Conservation (phyloP, 2,888 invertebrate species). For the Cephus nigrinus region DNA sequence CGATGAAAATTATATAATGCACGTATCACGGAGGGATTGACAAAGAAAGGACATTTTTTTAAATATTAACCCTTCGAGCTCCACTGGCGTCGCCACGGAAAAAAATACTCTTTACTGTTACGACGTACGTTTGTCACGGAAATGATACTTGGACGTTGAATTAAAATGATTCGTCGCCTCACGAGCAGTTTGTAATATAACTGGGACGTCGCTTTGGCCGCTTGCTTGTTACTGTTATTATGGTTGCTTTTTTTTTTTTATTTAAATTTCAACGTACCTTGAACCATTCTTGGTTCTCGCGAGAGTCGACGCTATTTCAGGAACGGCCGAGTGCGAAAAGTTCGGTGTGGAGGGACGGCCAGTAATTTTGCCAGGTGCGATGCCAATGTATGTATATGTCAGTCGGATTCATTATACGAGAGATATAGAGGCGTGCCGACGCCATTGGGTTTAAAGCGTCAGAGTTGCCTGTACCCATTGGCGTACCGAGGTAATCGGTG, state of each 20-base stretch:
- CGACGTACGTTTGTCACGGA: neutral
- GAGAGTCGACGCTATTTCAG: neutral
- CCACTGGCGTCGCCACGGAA: no score
- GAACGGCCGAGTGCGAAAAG: neutral
- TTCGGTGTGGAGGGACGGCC: neutral
- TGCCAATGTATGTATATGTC: conserved; percentile 6
- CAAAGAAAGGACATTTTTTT: no score
- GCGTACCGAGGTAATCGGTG: conserved; percentile 47
- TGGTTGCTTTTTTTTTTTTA: conserved; percentile 7
- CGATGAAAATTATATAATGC: neutral
- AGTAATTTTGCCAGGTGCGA: conserved; percentile 41
- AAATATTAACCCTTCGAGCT: no score
- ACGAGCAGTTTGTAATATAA: neutral
- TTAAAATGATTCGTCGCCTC: neutral
- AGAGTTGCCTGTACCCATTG: conserved; percentile 46
- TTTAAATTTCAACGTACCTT: neutral
- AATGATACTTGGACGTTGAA: neutral
- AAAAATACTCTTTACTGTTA: neutral
- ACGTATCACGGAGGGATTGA: neutral
- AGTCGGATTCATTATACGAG: neutral
- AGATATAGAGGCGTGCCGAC: conserved; percentile 25
- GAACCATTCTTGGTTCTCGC: neutral
- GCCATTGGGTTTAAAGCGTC: conserved; percentile 51
- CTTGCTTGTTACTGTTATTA: neutral
- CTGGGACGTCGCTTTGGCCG: neutral